Evolutionary conservation across 37 sponge, comb jelly and placozoan species (phyloP).

Genomic region (Aphrocallistes beatrix): DNA sequence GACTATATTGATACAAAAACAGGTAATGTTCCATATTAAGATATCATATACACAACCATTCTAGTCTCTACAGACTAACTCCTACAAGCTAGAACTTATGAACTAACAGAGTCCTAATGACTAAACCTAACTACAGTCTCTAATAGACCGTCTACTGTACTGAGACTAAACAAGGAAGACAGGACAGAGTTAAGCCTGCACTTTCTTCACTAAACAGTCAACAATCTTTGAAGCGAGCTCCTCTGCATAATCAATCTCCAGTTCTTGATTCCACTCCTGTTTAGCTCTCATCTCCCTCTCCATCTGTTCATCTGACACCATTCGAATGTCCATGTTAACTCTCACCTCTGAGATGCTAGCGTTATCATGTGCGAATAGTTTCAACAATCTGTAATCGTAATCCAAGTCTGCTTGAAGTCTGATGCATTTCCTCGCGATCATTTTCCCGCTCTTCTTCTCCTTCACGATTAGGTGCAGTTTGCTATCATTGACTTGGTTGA

Average conservation of each 20-base stretch:
- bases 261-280: neutral
- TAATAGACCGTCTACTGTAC: too few species aligned
- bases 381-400: conserved; percentile 15
- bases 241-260: neutral
- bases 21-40: too few species aligned
- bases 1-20: too few species aligned
- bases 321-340: neutral
- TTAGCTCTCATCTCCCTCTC: neutral
- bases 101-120: too few species aligned
- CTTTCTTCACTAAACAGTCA: neutral
- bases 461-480: neutral
- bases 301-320: neutral
- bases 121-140: too few species aligned
- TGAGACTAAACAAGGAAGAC: too few species aligned
- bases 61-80: too few species aligned
- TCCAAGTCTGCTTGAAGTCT: neutral
- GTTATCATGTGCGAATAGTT: neutral
- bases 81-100: too few species aligned
- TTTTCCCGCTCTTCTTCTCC: neutral
- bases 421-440: conserved; percentile 7
- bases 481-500: neutral
- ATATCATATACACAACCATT: too few species aligned
- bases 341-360: neutral
- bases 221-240: conserved; percentile 10
- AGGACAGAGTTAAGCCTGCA: neutral